These are phyloP conservation scores for Psylliodes chrysocephalus DNA, from an alignment of 2,888 invertebrate genomes.

Conservation along the genomic window DNA sequence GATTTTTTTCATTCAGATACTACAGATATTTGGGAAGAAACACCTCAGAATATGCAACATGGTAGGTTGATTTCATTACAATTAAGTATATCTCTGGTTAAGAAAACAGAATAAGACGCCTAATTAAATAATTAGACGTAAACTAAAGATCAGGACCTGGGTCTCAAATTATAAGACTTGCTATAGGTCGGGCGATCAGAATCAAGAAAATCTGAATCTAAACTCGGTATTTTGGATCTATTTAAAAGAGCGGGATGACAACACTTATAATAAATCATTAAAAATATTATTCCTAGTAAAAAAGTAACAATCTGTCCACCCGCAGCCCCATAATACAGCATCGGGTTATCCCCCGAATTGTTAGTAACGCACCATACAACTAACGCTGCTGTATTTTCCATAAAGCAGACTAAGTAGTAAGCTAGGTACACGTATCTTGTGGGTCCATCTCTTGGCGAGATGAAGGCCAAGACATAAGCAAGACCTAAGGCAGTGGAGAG, in stretches of 20 bases:
- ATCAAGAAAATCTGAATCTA: slow-evolving; percentile 55
- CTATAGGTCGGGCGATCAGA: slow-evolving; percentile 61
- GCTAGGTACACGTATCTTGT: slow-evolving; percentile 67
- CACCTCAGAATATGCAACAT: too few species aligned
- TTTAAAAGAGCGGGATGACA: slow-evolving; percentile 62
- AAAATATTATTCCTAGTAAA: slow-evolving; percentile 60
- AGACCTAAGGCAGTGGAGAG: slow-evolving; percentile 68
- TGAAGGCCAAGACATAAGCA: slow-evolving; percentile 70
- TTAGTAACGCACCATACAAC: slow-evolving; percentile 65
- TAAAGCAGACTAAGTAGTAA: slow-evolving; percentile 65
- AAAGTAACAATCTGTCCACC: slow-evolving; percentile 61
- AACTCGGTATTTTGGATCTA: slow-evolving; percentile 55
- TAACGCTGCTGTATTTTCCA: slow-evolving; percentile 65
- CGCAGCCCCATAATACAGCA: slow-evolving; percentile 63
- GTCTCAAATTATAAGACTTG: slow-evolving; percentile 58
- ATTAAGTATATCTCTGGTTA: not conserved
- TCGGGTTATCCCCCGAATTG: slow-evolving; percentile 60
- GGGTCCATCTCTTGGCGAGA: slow-evolving; percentile 71
- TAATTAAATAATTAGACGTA: slow-evolving; percentile 39
- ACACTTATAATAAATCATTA: slow-evolving; percentile 63
- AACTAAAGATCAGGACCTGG: slow-evolving; percentile 58
- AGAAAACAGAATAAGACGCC: slow-evolving; percentile 1
- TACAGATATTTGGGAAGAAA: too few species aligned
- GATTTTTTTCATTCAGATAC: too few species aligned
- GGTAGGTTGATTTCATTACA: too few species aligned